phyloP scores from a whole-genome alignment of 2,113 vertebrate genomes.

The Eleginops maclovinus region DNA sequence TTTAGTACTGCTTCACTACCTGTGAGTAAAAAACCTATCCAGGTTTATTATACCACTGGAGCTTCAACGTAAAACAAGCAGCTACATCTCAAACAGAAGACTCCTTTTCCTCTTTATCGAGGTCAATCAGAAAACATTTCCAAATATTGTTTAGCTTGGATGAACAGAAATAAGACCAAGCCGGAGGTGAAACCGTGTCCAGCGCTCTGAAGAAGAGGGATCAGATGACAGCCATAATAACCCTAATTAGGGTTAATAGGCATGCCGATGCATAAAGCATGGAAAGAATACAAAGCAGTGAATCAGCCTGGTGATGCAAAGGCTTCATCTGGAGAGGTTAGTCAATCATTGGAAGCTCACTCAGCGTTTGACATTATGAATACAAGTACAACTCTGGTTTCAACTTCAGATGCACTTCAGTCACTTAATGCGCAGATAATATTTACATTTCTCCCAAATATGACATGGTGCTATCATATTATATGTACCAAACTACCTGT shows the following conservation, averaged over 20 bases:
- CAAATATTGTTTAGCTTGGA: neutral
- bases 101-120: neutral
- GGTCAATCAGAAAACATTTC: neutral
- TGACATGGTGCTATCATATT: no score
- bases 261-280: neutral
- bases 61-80: constrained; percentile 6
- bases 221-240: constrained; percentile 46
- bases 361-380: neutral
- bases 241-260: constrained; percentile 25
- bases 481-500: no score
- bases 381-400: neutral
- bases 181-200: constrained; percentile 18
- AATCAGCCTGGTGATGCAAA: no score
- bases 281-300: neutral
- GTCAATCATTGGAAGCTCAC: neutral
- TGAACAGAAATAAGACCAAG: neutral
- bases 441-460: neutral
- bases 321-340: no score
- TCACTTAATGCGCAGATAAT: neutral
- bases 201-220: constrained; percentile 18
- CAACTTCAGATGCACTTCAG: neutral
- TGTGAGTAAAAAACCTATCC: constrained; percentile 1
- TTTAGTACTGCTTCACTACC: constrained; percentile 8
- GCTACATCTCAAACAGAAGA: constrained; percentile 8
- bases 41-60: neutral